Percentiles rank a stretch among this genome's conserved stretches.
phyloP scores from a whole-genome alignment of 2,797 vertebrate species.

The Hafferia zeledoni region DNA sequence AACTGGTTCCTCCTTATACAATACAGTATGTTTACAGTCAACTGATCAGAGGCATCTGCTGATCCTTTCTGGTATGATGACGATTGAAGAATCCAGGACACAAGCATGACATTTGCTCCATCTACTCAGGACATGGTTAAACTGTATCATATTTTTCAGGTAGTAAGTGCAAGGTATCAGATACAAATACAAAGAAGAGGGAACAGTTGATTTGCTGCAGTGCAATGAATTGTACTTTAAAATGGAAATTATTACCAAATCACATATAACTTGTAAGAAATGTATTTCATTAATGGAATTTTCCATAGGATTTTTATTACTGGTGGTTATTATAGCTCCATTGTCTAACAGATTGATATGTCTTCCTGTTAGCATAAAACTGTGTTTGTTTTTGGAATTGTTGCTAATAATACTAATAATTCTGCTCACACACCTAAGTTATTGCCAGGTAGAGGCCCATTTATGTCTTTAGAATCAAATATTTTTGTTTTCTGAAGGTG shows the following conservation, averaged over 20 bases:
- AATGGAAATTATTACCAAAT: background rate
- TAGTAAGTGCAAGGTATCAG: background rate
- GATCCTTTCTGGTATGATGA: background rate
- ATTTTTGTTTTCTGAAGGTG: constrained; percentile 12
- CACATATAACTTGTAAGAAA: background rate
- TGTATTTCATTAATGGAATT: background rate
- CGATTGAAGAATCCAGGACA: background rate
- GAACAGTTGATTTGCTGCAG: background rate
- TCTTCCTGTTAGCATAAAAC: background rate
- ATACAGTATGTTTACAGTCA: background rate
- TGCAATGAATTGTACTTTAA: background rate
- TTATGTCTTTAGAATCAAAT: background rate
- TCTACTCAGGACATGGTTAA: background rate
- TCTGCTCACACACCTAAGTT: background rate
- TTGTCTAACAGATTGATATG: background rate
- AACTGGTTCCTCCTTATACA: background rate
- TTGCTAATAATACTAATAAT: background rate
- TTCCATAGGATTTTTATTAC: background rate
- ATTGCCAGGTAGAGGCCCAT: background rate
- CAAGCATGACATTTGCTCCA: background rate
- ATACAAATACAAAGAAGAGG: background rate
- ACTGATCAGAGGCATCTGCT: background rate
- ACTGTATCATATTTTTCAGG: background rate
- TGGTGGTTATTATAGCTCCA: background rate
- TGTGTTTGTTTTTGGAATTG: background rate